Conservation (phyloP, 2,797 vertebrate species). For the Myoxocephalus aenaeus region DNA sequence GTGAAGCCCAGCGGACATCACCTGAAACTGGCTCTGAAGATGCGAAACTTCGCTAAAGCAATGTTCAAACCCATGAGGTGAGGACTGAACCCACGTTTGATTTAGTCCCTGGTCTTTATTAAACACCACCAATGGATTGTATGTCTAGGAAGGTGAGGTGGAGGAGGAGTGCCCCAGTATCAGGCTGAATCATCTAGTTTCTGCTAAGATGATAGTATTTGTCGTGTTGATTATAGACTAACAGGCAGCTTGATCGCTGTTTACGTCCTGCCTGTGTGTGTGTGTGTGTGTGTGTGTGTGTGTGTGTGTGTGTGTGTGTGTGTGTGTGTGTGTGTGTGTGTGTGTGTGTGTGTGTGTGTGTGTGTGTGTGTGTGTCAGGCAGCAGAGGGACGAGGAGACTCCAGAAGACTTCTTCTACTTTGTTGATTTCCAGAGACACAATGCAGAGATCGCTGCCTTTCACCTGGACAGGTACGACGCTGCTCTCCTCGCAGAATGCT, state of each 20-base stretch:
- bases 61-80: constrained; percentile 99
- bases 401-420: constrained; percentile 95
- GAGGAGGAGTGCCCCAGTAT: not conserved
- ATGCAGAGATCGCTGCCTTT: constrained; percentile 96
- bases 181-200: constrained; percentile 16
- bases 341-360: no score
- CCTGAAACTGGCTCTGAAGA: constrained; percentile 93
- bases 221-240: constrained; percentile 22
- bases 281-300: constrained; percentile 44
- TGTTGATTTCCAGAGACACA: constrained; percentile 95
- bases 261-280: constrained; percentile 20
- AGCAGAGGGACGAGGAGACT: constrained; percentile 92
- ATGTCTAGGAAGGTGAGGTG: not conserved
- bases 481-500: not conserved
- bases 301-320: constrained; percentile 34
- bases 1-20: constrained; percentile 98
- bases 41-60: constrained; percentile 93
- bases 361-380: constrained; percentile 80
- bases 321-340: constrained; percentile 44
- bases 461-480: constrained; percentile 94
- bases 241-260: constrained; percentile 22
- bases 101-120: not conserved
- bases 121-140: not conserved
- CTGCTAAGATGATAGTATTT: constrained; percentile 20
- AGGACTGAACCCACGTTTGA: constrained; percentile 54